Evolutionary conservation across 2,797 vertebrate species (phyloP).

Genomic region (Poeciliopsis paucimaculata): DNA sequence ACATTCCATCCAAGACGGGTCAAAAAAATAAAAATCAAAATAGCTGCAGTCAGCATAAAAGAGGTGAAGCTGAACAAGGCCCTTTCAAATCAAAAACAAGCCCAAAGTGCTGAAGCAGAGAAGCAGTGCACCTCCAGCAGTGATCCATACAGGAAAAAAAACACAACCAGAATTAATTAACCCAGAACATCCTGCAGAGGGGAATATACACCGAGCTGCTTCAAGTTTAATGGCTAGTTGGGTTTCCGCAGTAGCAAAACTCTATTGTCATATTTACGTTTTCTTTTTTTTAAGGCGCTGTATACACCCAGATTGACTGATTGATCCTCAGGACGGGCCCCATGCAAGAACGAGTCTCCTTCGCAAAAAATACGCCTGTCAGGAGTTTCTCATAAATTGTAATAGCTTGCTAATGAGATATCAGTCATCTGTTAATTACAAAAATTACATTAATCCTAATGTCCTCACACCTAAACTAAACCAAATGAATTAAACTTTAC

Average conservation of each 20-base stretch:
- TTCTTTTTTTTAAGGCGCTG: conserved; percentile 18
- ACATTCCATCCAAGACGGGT: conserved; percentile 78
- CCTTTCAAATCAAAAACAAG: conserved; percentile 62
- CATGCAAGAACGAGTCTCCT: conserved; percentile 56
- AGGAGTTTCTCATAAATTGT: neutral
- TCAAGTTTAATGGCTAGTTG: conserved; percentile 30
- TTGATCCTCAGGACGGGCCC: conserved; percentile 46
- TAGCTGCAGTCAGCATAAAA: conserved; percentile 53
- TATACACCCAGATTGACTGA: conserved; percentile 18
- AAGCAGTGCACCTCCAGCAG: conserved; percentile 68
- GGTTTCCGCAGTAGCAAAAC: conserved; percentile 19
- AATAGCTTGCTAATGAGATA: neutral
- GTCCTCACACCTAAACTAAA: neutral
- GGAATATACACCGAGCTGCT: conserved; percentile 6
- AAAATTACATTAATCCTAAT: neutral
- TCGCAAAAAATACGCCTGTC: neutral
- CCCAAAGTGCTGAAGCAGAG: conserved; percentile 72
- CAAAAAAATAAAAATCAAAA: conserved; percentile 50
- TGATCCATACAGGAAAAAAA: conserved; percentile 36
- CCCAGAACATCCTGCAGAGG: conserved; percentile 46
- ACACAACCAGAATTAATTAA: conserved; percentile 53
- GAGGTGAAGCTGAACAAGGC: conserved; percentile 50
- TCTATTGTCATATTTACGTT: conserved; percentile 1
- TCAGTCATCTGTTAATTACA: neutral
- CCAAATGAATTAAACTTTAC: neutral